Evolutionary conservation across 2,888 invertebrate species (phyloP).

Genomic region (Lepeophtheirus nordmannii): DNA sequence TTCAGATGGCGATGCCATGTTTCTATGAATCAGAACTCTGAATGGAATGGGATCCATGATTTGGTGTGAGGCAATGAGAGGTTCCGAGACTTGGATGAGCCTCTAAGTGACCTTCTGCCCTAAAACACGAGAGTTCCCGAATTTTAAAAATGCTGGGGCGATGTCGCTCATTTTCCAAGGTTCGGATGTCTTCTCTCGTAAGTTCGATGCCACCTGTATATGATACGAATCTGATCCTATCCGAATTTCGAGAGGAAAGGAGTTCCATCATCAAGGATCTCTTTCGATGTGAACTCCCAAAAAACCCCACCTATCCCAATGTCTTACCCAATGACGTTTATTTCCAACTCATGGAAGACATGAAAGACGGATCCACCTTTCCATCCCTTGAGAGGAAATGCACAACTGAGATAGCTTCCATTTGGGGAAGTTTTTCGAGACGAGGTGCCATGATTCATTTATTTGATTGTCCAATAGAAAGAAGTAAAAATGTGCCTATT

Average conservation of each 20-base stretch:
- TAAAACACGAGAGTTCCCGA: too few species aligned
- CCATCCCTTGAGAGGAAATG: background rate
- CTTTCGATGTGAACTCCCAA: conserved; percentile 4
- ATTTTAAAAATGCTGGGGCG: too few species aligned
- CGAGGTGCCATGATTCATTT: too few species aligned
- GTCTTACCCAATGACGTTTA: conserved; percentile 18
- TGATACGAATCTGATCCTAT: background rate
- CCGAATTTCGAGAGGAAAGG: conserved; percentile 16
- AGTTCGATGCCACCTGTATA: background rate
- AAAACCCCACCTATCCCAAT: conserved; percentile 13
- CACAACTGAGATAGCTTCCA: background rate
- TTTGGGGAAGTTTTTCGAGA: background rate
- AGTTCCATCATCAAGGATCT: conserved; percentile 10
- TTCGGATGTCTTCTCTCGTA: background rate
- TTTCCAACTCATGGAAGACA: background rate
- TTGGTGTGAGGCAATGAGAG: too few species aligned
- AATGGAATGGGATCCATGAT: too few species aligned
- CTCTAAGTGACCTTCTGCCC: too few species aligned
- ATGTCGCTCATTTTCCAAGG: background rate
- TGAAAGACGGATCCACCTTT: background rate
- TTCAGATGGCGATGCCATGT: too few species aligned
- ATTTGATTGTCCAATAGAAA: too few species aligned
- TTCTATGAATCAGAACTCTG: too few species aligned
- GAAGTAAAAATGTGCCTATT: too few species aligned
- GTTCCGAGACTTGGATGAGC: too few species aligned